phyloP scores from a whole-genome alignment of 2,113 vertebrate genomes.

The Lonchura striata region DNA sequence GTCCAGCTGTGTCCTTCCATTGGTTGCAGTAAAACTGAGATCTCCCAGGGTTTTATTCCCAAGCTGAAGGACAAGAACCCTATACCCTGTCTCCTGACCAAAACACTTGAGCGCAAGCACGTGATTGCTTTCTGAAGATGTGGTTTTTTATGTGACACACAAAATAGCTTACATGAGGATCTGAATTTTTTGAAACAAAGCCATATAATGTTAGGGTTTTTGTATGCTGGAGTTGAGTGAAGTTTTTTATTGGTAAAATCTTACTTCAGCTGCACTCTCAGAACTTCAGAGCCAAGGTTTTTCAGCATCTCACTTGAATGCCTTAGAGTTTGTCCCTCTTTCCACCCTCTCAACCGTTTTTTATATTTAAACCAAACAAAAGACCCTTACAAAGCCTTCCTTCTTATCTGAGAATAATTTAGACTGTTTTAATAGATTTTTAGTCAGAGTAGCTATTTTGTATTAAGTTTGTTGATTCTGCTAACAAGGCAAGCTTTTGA shows the following conservation, averaged over 20 bases:
- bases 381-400: background rate
- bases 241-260: background rate
- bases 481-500: background rate
- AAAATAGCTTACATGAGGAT: background rate
- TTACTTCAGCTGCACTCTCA: background rate
- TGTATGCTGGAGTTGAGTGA: background rate
- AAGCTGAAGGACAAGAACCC: background rate
- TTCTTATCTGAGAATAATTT: background rate
- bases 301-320: background rate
- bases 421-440: background rate
- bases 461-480: background rate
- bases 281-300: background rate
- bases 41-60: background rate
- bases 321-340: background rate
- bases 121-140: background rate
- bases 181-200: background rate
- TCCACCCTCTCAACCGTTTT: too few species aligned
- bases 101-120: background rate
- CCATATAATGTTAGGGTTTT: background rate
- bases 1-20: background rate
- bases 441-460: background rate
- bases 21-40: background rate
- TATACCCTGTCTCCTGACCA: background rate
- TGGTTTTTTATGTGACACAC: background rate
- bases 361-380: background rate